A percentile compares a stretch with the other conserved stretches of the same genome.
phyloP scores from a whole-genome alignment of 2,888 invertebrate species.

The Laspeyria flexula region DNA sequence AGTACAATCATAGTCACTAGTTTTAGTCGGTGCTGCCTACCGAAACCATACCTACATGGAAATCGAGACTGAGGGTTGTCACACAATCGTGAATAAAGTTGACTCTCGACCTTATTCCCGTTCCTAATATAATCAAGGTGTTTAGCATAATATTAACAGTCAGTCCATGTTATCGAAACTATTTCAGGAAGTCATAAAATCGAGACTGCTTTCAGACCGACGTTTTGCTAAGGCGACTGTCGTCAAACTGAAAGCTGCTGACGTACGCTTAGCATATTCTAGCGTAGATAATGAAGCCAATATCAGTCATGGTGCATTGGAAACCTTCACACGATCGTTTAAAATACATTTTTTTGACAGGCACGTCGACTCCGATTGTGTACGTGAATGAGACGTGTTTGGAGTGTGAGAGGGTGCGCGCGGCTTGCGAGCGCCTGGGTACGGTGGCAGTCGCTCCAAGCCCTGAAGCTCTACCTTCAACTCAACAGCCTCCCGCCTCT shows the following conservation, averaged over 20 bases:
- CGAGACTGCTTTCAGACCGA: neutral
- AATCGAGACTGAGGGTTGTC: neutral
- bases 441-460: conserved; percentile 73
- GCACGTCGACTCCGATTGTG: conserved; percentile 74
- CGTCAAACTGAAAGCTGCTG: neutral
- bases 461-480: conserved; percentile 70
- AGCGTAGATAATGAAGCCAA: neutral
- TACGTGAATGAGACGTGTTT: conserved; percentile 79
- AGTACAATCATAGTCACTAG: neutral
- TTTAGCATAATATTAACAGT: neutral
- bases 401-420: conserved; percentile 82
- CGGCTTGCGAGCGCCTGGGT: conserved; percentile 80
- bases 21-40: neutral
- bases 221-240: neutral
- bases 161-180: neutral
- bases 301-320: neutral
- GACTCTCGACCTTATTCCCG: neutral
- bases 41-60: neutral
- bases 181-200: conserved; percentile 1
- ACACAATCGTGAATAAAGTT: neutral
- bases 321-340: neutral
- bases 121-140: neutral
- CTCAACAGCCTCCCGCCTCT: conserved; percentile 67
- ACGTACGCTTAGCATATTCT: neutral
- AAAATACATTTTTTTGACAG: conserved; percentile 50